Conservation (phyloP, 2,113 vertebrate genomes). For the Albula goreensis region DNA sequence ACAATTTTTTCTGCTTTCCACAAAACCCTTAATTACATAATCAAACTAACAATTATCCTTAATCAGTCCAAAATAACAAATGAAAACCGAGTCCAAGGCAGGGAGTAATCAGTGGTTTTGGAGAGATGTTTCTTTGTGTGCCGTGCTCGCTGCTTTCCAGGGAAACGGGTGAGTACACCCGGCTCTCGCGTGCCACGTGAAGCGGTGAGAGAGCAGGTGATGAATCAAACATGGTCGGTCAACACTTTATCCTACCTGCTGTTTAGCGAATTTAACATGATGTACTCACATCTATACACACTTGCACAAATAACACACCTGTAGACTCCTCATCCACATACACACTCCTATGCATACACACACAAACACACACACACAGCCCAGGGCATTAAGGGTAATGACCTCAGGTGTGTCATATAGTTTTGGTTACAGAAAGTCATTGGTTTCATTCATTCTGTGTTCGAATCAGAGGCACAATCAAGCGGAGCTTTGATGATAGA, state of each 20-base stretch:
- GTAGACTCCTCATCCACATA: background rate
- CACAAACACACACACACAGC: background rate
- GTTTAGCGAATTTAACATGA: background rate
- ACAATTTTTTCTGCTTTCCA: background rate
- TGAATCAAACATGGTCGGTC: background rate
- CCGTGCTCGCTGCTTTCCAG: background rate
- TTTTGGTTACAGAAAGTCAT: background rate
- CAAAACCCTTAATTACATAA: background rate
- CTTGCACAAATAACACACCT: too few species aligned
- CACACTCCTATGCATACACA: background rate
- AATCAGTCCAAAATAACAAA: background rate
- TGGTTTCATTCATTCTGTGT: slow-evolving; percentile 15
- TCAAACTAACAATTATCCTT: background rate
- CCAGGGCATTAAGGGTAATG: background rate
- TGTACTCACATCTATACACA: background rate
- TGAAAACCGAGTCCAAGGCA: background rate
- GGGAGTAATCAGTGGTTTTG: background rate
- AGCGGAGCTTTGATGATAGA: background rate
- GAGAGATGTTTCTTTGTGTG: background rate
- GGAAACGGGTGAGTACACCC: background rate
- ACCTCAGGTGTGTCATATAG: background rate
- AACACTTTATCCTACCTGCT: background rate
- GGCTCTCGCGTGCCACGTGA: background rate
- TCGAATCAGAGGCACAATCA: slow-evolving; percentile 4
- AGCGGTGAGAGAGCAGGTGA: background rate